Percentiles rank a stretch among this genome's conserved stretches.
These are phyloP conservation scores for Simalia tracyae DNA, from an alignment of 2,797 vertebrate genomes.

Conservation along the genomic window DNA sequence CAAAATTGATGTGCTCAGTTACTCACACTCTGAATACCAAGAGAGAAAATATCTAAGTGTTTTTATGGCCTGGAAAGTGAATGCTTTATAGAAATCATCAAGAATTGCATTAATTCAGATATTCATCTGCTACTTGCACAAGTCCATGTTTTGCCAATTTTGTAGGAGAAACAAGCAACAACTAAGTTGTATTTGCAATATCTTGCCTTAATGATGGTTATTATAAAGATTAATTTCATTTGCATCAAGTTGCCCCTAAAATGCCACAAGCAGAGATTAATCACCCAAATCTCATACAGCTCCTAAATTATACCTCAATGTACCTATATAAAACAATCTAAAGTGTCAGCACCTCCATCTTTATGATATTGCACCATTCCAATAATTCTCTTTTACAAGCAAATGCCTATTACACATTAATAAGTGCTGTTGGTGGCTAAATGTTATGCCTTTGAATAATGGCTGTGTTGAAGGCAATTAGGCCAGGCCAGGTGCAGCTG, in stretches of 20 bases:
- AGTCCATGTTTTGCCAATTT: conserved; percentile 37
- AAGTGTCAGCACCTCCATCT: conserved; percentile 78
- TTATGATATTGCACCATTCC: conserved; percentile 80
- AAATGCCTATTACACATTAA: conserved; percentile 83
- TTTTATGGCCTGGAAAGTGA: conserved; percentile 60
- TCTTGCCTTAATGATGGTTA: conserved; percentile 45
- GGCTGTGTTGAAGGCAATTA: conserved; percentile 89
- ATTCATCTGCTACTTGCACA: conserved; percentile 45
- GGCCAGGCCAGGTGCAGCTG: conserved; percentile 89
- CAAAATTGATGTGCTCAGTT: conserved; percentile 68
- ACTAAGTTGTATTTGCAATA: conserved; percentile 40
- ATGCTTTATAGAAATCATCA: conserved; percentile 64
- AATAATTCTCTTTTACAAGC: conserved; percentile 82
- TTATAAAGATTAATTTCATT: conserved; percentile 51
- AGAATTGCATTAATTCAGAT: conserved; percentile 50
- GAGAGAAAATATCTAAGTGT: conserved; percentile 53
- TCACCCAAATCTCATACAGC: conserved; percentile 68
- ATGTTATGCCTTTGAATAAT: conserved; percentile 78
- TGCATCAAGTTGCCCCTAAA: conserved; percentile 51
- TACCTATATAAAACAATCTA: conserved; percentile 74
- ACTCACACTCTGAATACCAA: conserved; percentile 64
- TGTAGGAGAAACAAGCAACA: conserved; percentile 50
- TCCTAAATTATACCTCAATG: conserved; percentile 74
- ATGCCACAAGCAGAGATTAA: conserved; percentile 69
- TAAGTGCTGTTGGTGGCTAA: conserved; percentile 82